phyloP scores from a whole-genome alignment of 2,888 invertebrate genomes.

The Mimumesa dahlbomi region DNA sequence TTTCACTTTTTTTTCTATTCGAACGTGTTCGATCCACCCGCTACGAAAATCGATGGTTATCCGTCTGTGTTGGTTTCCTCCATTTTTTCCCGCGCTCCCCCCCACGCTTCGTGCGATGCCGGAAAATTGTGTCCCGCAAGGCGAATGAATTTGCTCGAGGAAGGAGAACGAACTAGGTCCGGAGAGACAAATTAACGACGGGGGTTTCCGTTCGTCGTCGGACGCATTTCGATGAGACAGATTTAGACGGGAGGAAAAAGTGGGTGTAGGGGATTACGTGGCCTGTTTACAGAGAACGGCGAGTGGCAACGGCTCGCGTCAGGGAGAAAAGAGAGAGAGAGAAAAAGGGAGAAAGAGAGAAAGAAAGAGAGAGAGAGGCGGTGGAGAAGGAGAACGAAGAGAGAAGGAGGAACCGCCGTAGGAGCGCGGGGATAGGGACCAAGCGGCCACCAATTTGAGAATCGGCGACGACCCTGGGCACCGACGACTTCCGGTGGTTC shows the following conservation, averaged over 20 bases:
- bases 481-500: constrained; percentile 77
- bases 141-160: constrained; percentile 1
- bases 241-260: constrained; percentile 64
- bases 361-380: constrained; percentile 11
- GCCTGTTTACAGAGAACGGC: constrained; percentile 62
- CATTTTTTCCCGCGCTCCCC: background rate
- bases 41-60: background rate
- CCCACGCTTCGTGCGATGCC: constrained; percentile 5
- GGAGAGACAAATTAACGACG: constrained; percentile 62
- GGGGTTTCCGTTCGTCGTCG: constrained; percentile 62
- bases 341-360: constrained; percentile 4
- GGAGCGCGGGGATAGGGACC: constrained; percentile 7
- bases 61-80: background rate
- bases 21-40: background rate
- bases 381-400: background rate
- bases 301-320: constrained; percentile 47
- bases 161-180: constrained; percentile 22
- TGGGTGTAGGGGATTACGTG: constrained; percentile 65
- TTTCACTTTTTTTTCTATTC: background rate
- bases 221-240: constrained; percentile 66
- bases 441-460: constrained; percentile 65
- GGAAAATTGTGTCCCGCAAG: background rate
- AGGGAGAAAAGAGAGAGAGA: constrained; percentile 35
- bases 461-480: constrained; percentile 67
- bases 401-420: constrained; percentile 1